Base-by-base conservation (phyloP, 2,888 invertebrate species). In the Hartigia nigra region DNA sequence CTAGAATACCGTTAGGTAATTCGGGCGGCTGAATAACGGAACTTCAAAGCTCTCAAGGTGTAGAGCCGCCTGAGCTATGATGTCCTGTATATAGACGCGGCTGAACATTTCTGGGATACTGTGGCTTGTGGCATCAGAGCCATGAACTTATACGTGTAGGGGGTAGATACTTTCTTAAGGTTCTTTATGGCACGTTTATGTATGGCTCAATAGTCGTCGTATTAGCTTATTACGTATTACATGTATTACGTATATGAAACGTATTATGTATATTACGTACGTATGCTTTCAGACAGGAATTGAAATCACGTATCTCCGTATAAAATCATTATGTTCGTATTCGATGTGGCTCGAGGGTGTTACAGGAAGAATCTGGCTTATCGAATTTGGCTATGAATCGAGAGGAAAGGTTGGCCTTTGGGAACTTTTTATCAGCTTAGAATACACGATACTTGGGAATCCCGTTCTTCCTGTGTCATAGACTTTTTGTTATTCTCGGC, bases 1-100 rank as follows among this genome's bases (percentile, higher is more conserved):
- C 14, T 72, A 31, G 72, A 72, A 80, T 82, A 84, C 83, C 76
- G 82, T 75, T 82, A 81, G 82, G 76, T 82, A 81, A 84, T 84
- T 77, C 79, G 72, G 77, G 69, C 35, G 80, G 78, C 79, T 78
- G 78, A 80, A 78, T 74, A 76, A 70, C 31, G 76, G 74, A 79
- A 78, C 77, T 74, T 83, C 80, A 83, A 77, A 78, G 79, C 81
- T 76, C 78, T 81, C 77, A 75, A 75, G 74, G 77, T 55, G 79
- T 74, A 74, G 78, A 81, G 23, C 55, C 23, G 9, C 23, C 55
- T 55, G n/a, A n/a, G n/a, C 23, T 2, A 9, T 23, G 9, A 1
- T 55, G 23, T 23, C 2, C 14, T 23, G 55, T 55, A 9, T 55
- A 9, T 23, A 55, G 23, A 23, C 55, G 55, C 55, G 55, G 1